A percentile compares a stretch with the other conserved stretches of the same genome.
phyloP scores from a whole-genome alignment of 2,797 vertebrate genomes.

The Triplophysa bombifrons region DNA sequence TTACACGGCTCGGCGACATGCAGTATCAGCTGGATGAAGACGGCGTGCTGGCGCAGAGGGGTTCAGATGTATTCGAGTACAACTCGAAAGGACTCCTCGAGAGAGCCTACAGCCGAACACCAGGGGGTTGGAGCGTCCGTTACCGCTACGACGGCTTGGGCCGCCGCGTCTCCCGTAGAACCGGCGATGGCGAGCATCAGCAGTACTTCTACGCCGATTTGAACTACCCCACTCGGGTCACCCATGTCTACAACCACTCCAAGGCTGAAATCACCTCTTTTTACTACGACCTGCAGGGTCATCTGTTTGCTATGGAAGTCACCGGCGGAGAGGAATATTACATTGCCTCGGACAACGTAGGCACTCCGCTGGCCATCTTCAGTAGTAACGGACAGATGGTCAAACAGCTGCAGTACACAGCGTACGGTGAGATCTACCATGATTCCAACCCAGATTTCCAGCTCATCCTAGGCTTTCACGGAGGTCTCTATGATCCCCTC shows the following conservation, averaged over 20 bases:
- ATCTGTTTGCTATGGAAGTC: slow-evolving; percentile 90
- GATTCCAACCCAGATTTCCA: slow-evolving; percentile 89
- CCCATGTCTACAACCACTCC: slow-evolving; percentile 88
- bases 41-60: slow-evolving; percentile 84
- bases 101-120: slow-evolving; percentile 83
- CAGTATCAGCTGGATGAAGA: slow-evolving; percentile 88
- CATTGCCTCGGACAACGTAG: slow-evolving; percentile 85
- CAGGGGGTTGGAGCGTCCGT: slow-evolving; percentile 82
- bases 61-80: slow-evolving; percentile 84
- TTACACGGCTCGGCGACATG: slow-evolving; percentile 84
- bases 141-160: slow-evolving; percentile 86
- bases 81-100: slow-evolving; percentile 88
- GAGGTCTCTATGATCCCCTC: slow-evolving; percentile 87
- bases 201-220: slow-evolving; percentile 90
- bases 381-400: slow-evolving; percentile 90
- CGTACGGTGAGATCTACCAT: slow-evolving; percentile 81
- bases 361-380: slow-evolving; percentile 86
- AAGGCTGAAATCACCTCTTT: slow-evolving; percentile 86
- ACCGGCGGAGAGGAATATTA: slow-evolving; percentile 88
- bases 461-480: slow-evolving; percentile 86
- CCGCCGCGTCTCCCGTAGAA: slow-evolving; percentile 84
- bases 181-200: slow-evolving; percentile 82
- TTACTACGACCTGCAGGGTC: slow-evolving; percentile 88
- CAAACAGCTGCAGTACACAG: slow-evolving; percentile 77
- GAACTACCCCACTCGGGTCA: slow-evolving; percentile 85